Evolutionary conservation across 2,888 invertebrate species (phyloP).

Genomic region (Amblyteles armatorius): DNA sequence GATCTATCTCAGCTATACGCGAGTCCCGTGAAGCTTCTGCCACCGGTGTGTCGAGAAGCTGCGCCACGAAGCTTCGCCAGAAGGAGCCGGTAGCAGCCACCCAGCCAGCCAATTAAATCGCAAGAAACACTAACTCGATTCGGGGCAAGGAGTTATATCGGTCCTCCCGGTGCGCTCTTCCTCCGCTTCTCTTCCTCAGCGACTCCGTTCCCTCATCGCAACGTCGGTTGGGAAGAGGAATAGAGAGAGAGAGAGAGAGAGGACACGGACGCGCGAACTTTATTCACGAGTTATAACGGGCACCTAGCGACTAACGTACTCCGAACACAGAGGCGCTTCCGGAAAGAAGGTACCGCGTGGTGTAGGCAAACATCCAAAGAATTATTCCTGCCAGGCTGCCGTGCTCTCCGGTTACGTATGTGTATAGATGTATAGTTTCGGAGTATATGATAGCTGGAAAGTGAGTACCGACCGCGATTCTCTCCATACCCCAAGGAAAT

Average conservation of each 20-base stretch:
- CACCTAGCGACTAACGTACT: constrained; percentile 58
- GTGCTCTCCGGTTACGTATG: background rate
- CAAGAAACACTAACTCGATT: constrained; percentile 71
- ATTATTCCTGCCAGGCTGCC: constrained; percentile 2
- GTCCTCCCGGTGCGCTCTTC: constrained; percentile 44
- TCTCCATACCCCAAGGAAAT: background rate
- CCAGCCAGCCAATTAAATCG: constrained; percentile 70
- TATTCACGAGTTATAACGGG: constrained; percentile 68
- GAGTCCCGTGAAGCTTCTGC: constrained; percentile 4
- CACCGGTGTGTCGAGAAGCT: constrained; percentile 54
- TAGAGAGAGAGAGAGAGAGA: constrained; percentile 35
- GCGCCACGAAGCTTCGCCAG: constrained; percentile 41
- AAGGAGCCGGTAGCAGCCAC: constrained; percentile 43
- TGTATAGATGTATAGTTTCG: constrained; percentile 1
- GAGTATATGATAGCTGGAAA: constrained; percentile 11
- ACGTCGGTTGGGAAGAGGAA: constrained; percentile 17
- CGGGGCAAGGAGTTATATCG: constrained; percentile 69
- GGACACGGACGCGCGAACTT: constrained; percentile 44
- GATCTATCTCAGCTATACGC: constrained; percentile 8
- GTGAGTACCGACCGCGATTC: constrained; percentile 1
- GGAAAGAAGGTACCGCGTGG: constrained; percentile 23
- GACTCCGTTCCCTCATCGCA: constrained; percentile 1
- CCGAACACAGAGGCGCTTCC: constrained; percentile 13
- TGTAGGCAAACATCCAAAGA: constrained; percentile 15
- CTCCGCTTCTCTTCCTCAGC: constrained; percentile 20